Base-by-base conservation (phyloP, 2,797 vertebrate genomes). In the Ceryle rudis region DNA sequence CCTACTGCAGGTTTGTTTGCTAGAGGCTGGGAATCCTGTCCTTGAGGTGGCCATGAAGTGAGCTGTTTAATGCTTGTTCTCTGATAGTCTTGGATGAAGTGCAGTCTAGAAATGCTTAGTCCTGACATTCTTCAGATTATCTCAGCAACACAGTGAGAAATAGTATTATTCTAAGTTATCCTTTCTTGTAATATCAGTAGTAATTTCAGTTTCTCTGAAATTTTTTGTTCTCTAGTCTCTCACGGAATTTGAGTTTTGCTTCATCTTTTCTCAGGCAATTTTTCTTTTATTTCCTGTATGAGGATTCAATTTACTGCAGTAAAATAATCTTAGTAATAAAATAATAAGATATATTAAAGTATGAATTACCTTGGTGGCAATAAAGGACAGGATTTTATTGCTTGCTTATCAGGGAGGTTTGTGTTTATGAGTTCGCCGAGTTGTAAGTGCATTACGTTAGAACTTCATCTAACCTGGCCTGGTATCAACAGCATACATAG, bases 361-460 rank as follows among this genome's bases (percentile, higher is more conserved):
- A 89, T 83, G 65, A 95, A 96, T 96, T 97, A 95, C 92, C 90
- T 94, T 90, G 78, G 79, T 93, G 73, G 92, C 95, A 97, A 88
- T 97, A 97, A 97, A 96, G 83, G 49, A 88, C 86, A 72, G 61
- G 37, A 25, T 95, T 97, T 98, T 97, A 97, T 97, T 97, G 90
- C 92, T 93, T 93, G 79, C 93, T 97, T 97, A 97, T 97, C 96
- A 91, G 84, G 81, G 70, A 93, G 72, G 80, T 80, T 96, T 97
- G 90, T 97, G 94, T 97, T 98, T 93, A 96, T 95, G 96, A 90
- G 89, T 97, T 97, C 9, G 0, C 91, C 35, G 89, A 86, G 64
- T 90, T 95, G 86, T 75, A 81, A 93, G 71, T 92, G 77, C 80
- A n/a, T 97, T 97, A 81, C 60, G 35, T 80, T 93, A 95, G 67